Base-by-base conservation (phyloP, 1,140 invertebrate genomes). In the Acromyrmex heyeri region DNA sequence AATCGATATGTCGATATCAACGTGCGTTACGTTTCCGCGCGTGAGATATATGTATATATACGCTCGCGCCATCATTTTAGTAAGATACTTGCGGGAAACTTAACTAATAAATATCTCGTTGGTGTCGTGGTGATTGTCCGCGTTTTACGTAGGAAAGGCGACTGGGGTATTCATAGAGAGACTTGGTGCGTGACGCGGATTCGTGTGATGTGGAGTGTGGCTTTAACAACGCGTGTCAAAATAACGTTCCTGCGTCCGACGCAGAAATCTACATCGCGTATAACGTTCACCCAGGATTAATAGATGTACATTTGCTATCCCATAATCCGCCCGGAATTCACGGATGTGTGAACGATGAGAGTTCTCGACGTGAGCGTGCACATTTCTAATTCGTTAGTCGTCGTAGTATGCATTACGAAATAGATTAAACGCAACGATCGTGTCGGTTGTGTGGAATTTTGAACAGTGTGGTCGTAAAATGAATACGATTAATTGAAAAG, bases 1-100 rank as follows among this genome's bases (percentile, higher is more conserved):
- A 67, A 59, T 76, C 67, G 72, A 87, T 53, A 70, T 81, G 85
- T 81, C 73, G 76, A 79, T 86, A 67, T 8, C 57, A 34, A 59
- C 61, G 61, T 24, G 53, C 82, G 59, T 57, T 70, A 62, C 3
- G 55, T 67, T 85, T 65, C 10, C 62, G 50, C 27, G 27, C 69
- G 61, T 53, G 38, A 59, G 44, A 24, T 72, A 38, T 34, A 12
- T 16, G 7, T 53, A 4, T n/a, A 10, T 44, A 61, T 6, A 6
- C 12, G 4, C 24, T 21, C n/a, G 16, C 50, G 24, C 30, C 30
- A 59, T 27, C 16, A 61, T 10, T 73, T 4, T n/a, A 16, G 18
- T 27, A 59, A 81, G 34, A 55, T 59, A 72, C 7, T 53, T 53
- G 30, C 8, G 18, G 38, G 14, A 10, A 83, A 61, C 69, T 83